These are phyloP conservation scores for Xiphophorus maculatus DNA, from an alignment of 2,113 vertebrate species.

Conservation along the genomic window DNA sequence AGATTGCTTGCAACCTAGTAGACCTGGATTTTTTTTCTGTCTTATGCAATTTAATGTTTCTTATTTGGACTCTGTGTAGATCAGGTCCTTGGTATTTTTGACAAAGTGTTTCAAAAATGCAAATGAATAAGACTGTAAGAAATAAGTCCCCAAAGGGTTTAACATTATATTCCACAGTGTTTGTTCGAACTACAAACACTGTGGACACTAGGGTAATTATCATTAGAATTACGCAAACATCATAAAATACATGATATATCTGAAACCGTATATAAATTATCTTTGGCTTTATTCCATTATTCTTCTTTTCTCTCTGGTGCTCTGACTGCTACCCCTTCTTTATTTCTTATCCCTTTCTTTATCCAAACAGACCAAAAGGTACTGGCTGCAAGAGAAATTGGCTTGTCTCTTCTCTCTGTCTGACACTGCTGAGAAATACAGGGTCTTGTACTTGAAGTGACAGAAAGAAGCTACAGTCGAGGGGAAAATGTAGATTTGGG, in stretches of 20 bases:
- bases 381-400: background rate
- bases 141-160: background rate
- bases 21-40: too few relatives aligned
- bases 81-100: background rate
- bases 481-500: constrained; percentile 18
- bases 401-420: constrained; percentile 21
- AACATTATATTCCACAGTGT: background rate
- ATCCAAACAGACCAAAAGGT: constrained; percentile 5
- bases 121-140: background rate
- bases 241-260: background rate
- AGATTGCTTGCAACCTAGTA: too few relatives aligned
- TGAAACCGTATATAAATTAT: constrained; percentile 5
- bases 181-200: background rate
- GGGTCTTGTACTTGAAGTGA: constrained; percentile 14
- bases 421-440: constrained; percentile 27
- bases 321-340: background rate
- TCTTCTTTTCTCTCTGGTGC: background rate
- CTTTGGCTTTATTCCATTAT: constrained; percentile 9
- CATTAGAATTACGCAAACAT: background rate
- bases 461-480: constrained; percentile 12
- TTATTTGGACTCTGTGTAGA: too few relatives aligned
- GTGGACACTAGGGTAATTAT: too few relatives aligned
- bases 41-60: too few relatives aligned
- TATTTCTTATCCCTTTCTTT: rapidly evolving
- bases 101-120: background rate